phyloP scores from a whole-genome alignment of 1,140 invertebrate species.

The Solenopsis invicta region DNA sequence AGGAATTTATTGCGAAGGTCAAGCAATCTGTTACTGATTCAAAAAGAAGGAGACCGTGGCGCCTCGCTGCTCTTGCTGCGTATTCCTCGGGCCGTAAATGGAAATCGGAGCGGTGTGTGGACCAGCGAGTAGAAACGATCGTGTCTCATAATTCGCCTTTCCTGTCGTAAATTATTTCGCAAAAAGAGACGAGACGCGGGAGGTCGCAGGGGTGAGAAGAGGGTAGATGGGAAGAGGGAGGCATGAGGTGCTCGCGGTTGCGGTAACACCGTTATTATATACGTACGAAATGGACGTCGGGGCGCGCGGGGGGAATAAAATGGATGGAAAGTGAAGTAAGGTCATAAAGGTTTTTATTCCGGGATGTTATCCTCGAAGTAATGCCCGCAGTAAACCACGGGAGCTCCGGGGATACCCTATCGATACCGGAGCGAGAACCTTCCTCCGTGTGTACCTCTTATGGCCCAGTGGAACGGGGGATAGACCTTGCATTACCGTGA shows the following conservation, averaged over 20 bases:
- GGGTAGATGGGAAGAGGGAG: slow-evolving; percentile 24
- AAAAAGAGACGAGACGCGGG: slow-evolving; percentile 28
- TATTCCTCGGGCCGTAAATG: slow-evolving; percentile 26
- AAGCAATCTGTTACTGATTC: background rate
- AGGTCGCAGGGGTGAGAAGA: background rate
- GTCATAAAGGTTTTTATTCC: slow-evolving; percentile 84
- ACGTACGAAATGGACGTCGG: slow-evolving; percentile 56
- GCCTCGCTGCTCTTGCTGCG: background rate
- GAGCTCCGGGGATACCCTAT: slow-evolving; percentile 75
- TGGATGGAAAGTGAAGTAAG: slow-evolving; percentile 78
- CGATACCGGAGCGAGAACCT: slow-evolving; percentile 69
- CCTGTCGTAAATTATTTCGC: slow-evolving; percentile 44
- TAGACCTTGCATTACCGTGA: slow-evolving; percentile 73
- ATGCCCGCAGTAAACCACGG: slow-evolving; percentile 80
- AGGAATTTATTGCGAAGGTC: slow-evolving; percentile 4
- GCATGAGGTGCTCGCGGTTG: slow-evolving; percentile 48
- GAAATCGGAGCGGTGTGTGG: slow-evolving; percentile 16
- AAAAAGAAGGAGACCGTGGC: background rate
- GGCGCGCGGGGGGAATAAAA: slow-evolving; percentile 71
- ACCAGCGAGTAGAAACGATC: slow-evolving; percentile 34
- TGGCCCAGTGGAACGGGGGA: slow-evolving; percentile 36
- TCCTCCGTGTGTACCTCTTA: slow-evolving; percentile 55
- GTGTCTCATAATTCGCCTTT: slow-evolving; percentile 53
- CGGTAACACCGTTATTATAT: slow-evolving; percentile 64
- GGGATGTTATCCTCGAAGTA: slow-evolving; percentile 80